phyloP scores from a whole-genome alignment of 23 tunicate genomes.

The Diplosoma virens region DNA sequence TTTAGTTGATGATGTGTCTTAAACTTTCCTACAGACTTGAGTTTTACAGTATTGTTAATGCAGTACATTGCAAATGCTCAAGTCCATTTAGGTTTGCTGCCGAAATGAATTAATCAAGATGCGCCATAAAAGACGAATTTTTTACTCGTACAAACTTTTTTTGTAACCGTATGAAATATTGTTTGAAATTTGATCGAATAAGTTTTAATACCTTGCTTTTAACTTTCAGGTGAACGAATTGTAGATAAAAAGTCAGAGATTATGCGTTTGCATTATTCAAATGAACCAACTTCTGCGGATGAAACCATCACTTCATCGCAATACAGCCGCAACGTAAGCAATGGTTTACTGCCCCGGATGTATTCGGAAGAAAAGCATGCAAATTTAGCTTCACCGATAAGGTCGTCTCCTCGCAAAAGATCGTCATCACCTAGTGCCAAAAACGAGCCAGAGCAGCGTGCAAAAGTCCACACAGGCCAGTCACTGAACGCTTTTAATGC shows the following conservation, averaged over 20 bases:
- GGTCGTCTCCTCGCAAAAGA: not conserved
- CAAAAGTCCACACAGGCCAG: not conserved
- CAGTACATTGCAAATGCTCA: too few species aligned
- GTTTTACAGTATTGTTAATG: too few species aligned
- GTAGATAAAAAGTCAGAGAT: not conserved
- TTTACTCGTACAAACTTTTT: too few species aligned
- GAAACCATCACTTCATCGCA: not conserved
- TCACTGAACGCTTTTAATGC: not conserved
- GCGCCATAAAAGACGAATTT: too few species aligned
- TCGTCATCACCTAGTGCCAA: conserved; percentile 1
- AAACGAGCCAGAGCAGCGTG: not conserved
- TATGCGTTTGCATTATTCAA: conserved; percentile 1
- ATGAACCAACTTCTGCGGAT: not conserved
- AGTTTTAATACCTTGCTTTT: not conserved
- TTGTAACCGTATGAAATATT: too few species aligned
- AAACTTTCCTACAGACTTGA: too few species aligned
- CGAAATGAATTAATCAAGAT: too few species aligned
- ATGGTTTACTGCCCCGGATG: not conserved
- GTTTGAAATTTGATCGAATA: too few species aligned
- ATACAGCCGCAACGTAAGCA: not conserved
- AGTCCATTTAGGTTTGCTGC: too few species aligned
- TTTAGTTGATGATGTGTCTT: too few species aligned
- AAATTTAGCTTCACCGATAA: not conserved
- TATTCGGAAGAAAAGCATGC: not conserved
- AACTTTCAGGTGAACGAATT: not conserved